These are phyloP conservation scores for Leuciscus idus DNA, from an alignment of 2,113 vertebrate genomes.

Conservation along the genomic window DNA sequence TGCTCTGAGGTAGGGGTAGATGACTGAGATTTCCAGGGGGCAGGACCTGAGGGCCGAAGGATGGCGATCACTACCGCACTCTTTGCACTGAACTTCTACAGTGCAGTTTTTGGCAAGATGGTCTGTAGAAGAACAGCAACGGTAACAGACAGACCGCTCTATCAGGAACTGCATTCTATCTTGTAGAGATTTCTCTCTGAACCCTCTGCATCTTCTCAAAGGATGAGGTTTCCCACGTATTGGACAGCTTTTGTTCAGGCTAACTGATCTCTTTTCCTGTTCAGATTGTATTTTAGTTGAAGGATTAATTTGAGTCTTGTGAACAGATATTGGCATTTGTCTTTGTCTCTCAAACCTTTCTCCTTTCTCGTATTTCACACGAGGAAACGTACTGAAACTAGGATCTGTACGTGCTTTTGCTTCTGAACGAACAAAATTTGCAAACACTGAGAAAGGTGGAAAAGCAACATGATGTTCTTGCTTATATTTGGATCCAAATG, in stretches of 20 bases:
- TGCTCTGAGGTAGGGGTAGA: background rate
- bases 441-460: background rate
- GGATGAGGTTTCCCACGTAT: background rate
- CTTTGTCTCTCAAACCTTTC: background rate
- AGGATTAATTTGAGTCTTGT: background rate
- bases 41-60: background rate
- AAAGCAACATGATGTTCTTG: background rate
- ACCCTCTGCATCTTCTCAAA: background rate
- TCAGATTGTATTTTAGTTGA: background rate
- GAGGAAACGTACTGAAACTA: background rate
- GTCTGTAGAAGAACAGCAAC: background rate
- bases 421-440: background rate
- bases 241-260: background rate
- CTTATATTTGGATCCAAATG: background rate
- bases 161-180: background rate
- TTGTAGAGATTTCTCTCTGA: background rate
- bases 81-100: constrained; percentile 4
- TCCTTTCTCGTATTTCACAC: background rate
- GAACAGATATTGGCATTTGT: background rate
- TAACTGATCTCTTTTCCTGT: background rate
- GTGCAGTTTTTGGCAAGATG: background rate
- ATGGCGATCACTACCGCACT: background rate
- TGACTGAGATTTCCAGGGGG: background rate
- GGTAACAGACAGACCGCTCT: background rate
- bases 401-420: background rate